These are phyloP conservation scores for Nemurella pictetii DNA, from an alignment of 2,888 invertebrate species.

Conservation along the genomic window DNA sequence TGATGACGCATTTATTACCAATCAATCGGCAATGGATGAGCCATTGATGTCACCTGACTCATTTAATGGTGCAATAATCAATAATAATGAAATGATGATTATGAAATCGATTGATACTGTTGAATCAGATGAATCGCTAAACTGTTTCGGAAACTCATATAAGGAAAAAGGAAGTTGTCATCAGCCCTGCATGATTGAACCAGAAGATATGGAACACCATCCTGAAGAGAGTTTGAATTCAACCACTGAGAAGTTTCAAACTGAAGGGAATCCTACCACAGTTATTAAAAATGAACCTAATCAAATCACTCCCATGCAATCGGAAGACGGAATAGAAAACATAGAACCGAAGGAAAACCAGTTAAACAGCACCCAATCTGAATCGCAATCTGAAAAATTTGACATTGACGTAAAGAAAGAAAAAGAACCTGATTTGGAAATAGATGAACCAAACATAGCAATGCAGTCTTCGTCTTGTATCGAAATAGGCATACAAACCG, in stretches of 20 bases:
- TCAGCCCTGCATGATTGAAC: neutral
- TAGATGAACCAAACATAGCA: neutral
- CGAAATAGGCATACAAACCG: constrained; percentile 33
- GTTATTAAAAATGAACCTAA: neutral
- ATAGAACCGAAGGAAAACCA: neutral
- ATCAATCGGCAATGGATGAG: neutral
- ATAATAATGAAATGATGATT: neutral
- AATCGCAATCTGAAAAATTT: neutral
- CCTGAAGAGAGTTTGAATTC: neutral
- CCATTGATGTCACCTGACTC: neutral
- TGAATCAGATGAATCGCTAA: neutral
- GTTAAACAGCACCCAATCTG: neutral
- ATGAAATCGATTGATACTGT: neutral
- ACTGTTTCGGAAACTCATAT: neutral
- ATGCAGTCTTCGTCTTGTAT: neutral
- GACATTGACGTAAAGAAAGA: neutral
- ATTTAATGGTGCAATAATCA: neutral
- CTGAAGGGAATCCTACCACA: too few relatives aligned
- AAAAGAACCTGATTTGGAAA: neutral
- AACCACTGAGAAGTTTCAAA: too few relatives aligned
- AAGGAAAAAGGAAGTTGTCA: neutral
- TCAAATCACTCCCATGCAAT: neutral
- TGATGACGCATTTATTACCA: neutral
- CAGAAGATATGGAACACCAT: neutral
- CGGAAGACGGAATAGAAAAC: neutral